These are phyloP conservation scores for Sebastes trivittatus DNA, from an alignment of 2,797 vertebrate species.

Conservation along the genomic window DNA sequence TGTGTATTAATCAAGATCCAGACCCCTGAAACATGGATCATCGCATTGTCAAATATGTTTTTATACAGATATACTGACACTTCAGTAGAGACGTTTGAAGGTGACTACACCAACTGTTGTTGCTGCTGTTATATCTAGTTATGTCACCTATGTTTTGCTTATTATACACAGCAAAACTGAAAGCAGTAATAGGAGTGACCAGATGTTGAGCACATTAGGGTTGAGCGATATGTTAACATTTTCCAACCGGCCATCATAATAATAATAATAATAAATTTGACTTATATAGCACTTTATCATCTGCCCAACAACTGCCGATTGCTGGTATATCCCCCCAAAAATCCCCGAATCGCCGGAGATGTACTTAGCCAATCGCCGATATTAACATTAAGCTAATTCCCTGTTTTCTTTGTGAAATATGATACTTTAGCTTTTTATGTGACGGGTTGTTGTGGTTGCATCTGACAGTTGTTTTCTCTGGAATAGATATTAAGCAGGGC, in stretches of 20 bases:
- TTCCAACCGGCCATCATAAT: no score
- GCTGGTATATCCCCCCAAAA: no score
- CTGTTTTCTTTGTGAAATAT: neutral
- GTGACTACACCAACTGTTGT: neutral
- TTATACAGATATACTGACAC: neutral
- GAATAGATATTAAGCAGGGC: neutral
- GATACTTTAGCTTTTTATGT: neutral
- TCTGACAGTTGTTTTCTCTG: neutral
- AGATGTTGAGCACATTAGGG: neutral
- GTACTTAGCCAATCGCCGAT: no score
- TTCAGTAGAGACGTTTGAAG: neutral
- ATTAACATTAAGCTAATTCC: neutral
- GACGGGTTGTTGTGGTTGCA: neutral
- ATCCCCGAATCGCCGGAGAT: no score
- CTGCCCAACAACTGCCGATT: no score
- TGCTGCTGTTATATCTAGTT: neutral
- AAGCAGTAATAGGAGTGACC: neutral
- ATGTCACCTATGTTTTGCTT: neutral
- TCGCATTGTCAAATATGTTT: neutral
- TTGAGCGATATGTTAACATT: no score
- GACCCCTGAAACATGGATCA: neutral
- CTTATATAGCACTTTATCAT: no score
- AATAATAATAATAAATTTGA: no score
- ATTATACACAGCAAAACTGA: neutral
- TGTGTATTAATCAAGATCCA: neutral